Evolutionary conservation across 1,140 invertebrate species (phyloP), one percentile per base, ranked within the genome.

Genomic region (Philaenus spumarius): DNA sequence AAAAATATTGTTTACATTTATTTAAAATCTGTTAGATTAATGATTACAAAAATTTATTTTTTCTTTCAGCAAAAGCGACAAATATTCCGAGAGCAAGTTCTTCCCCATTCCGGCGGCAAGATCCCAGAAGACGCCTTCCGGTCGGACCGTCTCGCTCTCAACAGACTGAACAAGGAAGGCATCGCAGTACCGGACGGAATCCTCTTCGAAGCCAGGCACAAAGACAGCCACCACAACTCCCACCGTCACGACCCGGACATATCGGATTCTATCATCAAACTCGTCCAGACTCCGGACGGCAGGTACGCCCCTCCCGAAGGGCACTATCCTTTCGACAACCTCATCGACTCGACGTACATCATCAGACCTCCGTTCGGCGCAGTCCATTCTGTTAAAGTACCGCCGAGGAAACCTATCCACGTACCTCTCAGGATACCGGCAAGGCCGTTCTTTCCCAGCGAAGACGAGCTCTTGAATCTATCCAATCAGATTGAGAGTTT

Each of bases 81-180:
- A 67, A 78, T 84, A 58, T 84, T 80, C 71, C 73, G 82, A 23
- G 82, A 84, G 62, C 78, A 84, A 66, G 76, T 84, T 14, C 61
- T 82, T 22, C 82, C 82, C 15, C 75, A 79, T 56, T 68, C 76
- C 11, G 82, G 82, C 35, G 82, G 82, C 3, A 82, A 82, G 70
- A 82, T 84, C 59, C 82, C 82, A 0, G 82, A 84, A 54, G 78
- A 80, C 48, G 82, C 82, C 17, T 84, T 84, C 60, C 72, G 73
- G 52, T 73, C 77, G 0, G 81, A 83, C 68, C 76, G 82, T 17
- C 68, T 84, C 17, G 76, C 76, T 15, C 64, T 83, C 23, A 84
- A 84, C 68, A 75, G 77, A 22, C 67, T 83, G 12, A 82, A 83
- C 66, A 81, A 82, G 66, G 79, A 82, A 66, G 82, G 82, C 11